Conservation (phyloP, 1,140 invertebrate genomes). For the Prorops nasuta region DNA sequence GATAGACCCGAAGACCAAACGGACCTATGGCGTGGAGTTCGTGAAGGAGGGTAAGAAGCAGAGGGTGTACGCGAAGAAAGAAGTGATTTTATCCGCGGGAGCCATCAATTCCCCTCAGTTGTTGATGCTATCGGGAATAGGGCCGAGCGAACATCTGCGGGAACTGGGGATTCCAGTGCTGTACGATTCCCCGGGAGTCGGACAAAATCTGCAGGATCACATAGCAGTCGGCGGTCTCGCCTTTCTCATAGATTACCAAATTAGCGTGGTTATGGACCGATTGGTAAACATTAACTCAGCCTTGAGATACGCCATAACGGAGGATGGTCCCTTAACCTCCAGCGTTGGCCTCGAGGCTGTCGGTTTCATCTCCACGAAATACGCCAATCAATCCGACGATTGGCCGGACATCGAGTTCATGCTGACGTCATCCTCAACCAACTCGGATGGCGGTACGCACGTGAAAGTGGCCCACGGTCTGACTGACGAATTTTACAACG, state of each 20-base stretch:
- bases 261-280: conserved; percentile 73
- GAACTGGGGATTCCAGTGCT: conserved; percentile 67
- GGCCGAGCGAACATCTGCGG: conserved; percentile 69
- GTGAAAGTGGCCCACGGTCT: conserved; percentile 77
- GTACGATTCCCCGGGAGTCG: conserved; percentile 71
- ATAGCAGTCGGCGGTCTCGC: conserved; percentile 76
- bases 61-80: conserved; percentile 68
- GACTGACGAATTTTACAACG: conserved; percentile 75
- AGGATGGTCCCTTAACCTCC: conserved; percentile 79
- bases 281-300: conserved; percentile 77
- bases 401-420: conserved; percentile 92
- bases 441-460: conserved; percentile 74
- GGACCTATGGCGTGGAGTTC: conserved; percentile 77
- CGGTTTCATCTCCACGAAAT: conserved; percentile 83
- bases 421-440: conserved; percentile 77
- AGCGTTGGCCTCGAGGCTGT: conserved; percentile 81
- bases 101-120: conserved; percentile 77
- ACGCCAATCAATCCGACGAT: conserved; percentile 77
- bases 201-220: conserved; percentile 82
- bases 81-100: conserved; percentile 79
- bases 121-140: conserved; percentile 83
- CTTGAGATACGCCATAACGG: conserved; percentile 72
- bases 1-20: conserved; percentile 68
- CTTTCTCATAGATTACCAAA: conserved; percentile 77
- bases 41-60: conserved; percentile 66